A percentile compares a stretch with the other conserved stretches of the same genome.
Conservation (phyloP, 2,888 invertebrate genomes). For the Trypoxylon attenuatum region DNA sequence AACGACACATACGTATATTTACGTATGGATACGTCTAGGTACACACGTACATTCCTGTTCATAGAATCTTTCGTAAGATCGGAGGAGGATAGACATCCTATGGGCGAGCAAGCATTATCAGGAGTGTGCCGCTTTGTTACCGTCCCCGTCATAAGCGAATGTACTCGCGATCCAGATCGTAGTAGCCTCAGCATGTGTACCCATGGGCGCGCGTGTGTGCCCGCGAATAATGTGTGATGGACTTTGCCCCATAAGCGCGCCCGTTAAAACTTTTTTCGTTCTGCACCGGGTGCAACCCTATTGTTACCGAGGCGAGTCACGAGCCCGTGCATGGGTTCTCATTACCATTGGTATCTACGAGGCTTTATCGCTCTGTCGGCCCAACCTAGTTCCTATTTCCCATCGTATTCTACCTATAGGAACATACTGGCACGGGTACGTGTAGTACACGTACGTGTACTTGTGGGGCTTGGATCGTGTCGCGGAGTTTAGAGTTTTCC, state of each 20-base stretch:
- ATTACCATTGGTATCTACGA: slow-evolving; percentile 69
- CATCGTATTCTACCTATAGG: slow-evolving; percentile 57
- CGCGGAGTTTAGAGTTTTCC: slow-evolving; percentile 45
- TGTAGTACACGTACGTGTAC: no score
- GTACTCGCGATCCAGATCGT: slow-evolving; percentile 41
- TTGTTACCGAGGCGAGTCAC: slow-evolving; percentile 67
- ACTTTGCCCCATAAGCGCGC: slow-evolving; percentile 39
- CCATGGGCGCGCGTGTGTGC: not conserved
- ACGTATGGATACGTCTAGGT: slow-evolving; percentile 14
- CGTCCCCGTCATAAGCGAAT: slow-evolving; percentile 37
- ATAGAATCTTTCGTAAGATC: slow-evolving; percentile 41
- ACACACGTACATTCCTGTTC: not conserved
- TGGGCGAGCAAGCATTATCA: slow-evolving; percentile 41
- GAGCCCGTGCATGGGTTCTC: slow-evolving; percentile 62
- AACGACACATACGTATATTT: slow-evolving; percentile 33
- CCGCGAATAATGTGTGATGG: slow-evolving; percentile 50
- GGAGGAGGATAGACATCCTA: slow-evolving; percentile 35
- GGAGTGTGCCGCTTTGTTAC: slow-evolving; percentile 38
- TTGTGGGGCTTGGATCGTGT: slow-evolving; percentile 43
- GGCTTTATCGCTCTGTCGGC: slow-evolving; percentile 60
- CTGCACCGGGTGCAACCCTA: slow-evolving; percentile 59
- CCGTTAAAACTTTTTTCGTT: slow-evolving; percentile 44
- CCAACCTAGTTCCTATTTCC: slow-evolving; percentile 68
- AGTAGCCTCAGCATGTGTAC: not conserved
- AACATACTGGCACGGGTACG: slow-evolving; percentile 33